These are phyloP conservation scores for Drosophila picticornis DNA, from an alignment of 2,888 invertebrate species.

Conservation along the genomic window DNA sequence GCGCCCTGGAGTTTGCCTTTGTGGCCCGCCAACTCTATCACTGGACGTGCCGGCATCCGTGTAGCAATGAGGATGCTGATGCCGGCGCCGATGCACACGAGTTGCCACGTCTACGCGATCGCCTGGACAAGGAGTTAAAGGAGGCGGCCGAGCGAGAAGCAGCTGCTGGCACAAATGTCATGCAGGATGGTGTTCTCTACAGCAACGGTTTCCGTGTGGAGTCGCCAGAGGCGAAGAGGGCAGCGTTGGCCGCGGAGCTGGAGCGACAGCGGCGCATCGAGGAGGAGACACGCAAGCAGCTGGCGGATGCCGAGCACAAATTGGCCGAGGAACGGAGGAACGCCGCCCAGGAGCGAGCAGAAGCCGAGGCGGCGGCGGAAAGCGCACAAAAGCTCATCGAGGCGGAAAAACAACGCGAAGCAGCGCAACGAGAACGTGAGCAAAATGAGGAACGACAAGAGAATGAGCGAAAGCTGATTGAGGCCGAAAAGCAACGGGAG, in stretches of 20 bases:
- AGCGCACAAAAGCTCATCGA: slow-evolving; percentile 49
- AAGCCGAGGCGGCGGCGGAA: slow-evolving; percentile 55
- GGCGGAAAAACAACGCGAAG: slow-evolving; percentile 38
- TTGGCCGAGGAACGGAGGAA: slow-evolving; percentile 63
- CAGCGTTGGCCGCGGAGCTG: slow-evolving; percentile 76
- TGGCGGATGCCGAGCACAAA: slow-evolving; percentile 78
- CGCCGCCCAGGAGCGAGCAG: slow-evolving; percentile 39
- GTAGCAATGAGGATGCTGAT: slow-evolving; percentile 32
- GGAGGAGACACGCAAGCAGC: slow-evolving; percentile 76
- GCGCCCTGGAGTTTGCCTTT: slow-evolving; percentile 88
- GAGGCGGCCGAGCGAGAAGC: slow-evolving; percentile 72
- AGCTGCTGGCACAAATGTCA: slow-evolving; percentile 68
- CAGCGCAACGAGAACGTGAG: slow-evolving; percentile 33
- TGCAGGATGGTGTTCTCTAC: slow-evolving; percentile 84
- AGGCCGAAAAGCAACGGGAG: slow-evolving; percentile 44
- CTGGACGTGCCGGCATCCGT: slow-evolving; percentile 80
- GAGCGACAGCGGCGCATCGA: slow-evolving; percentile 77
- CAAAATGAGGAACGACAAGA: slow-evolving; percentile 36
- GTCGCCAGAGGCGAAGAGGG: slow-evolving; percentile 62
- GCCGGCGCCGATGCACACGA: slow-evolving; percentile 66
- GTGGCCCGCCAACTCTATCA: slow-evolving; percentile 84
- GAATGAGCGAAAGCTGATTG: slow-evolving; percentile 44
- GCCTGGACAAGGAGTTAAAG: slow-evolving; percentile 70
- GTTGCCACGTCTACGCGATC: slow-evolving; percentile 78
- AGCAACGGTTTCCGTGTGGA: slow-evolving; percentile 83